Base-by-base conservation (phyloP, 2,888 invertebrate genomes). In the Palloptera scutellata region DNA sequence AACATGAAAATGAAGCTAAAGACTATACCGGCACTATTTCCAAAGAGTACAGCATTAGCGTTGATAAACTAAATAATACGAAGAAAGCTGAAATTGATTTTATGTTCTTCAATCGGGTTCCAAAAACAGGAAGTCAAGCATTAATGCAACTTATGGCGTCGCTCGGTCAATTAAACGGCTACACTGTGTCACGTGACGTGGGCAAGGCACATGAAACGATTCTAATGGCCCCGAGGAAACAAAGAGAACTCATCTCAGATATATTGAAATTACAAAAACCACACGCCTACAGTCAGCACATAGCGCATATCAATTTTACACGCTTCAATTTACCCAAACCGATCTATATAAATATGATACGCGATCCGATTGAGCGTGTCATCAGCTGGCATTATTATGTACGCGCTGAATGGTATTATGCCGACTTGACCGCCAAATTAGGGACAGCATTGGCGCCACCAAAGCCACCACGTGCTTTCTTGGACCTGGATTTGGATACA, bases 321-420 rank as follows among this genome's bases (percentile, higher is more conserved):
- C 89, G 91, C 75, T 92, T 88, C 81, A 90, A 91, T 61, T 87
- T 91, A 75, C 92, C 93, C 0, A 89, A 91, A 77, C 95, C 95
- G 1, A 94, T 95, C 77, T 96, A 95, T 84, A 91, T 96, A 74
- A 96, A 96, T 86, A 86, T 96, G 73, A 93, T 96, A 1, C 88
- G 96, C 13, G 95, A 96, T 85, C 96, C 96, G 0, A 90, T 96
- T 43, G 96, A 96, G 83, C 88, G 96, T 40, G 91, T 95, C 8
- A 94, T 95, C 77, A 95, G 94, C 8, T 95, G 95, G 95, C 95
- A 95, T 83, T 95, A 95, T 83, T 95, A 95, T 84, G 91, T 95
- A 3, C 86, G 95, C 55, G 94, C 95, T 0, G 93, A 93, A 1
- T 95, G 95, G 95, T 95, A 95, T 86, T 95, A 94, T 79, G 92